Percentiles rank a stretch among this genome's conserved stretches.
phyloP scores from a whole-genome alignment of 2,888 invertebrate species.

The Meiosimyza platycephala region DNA sequence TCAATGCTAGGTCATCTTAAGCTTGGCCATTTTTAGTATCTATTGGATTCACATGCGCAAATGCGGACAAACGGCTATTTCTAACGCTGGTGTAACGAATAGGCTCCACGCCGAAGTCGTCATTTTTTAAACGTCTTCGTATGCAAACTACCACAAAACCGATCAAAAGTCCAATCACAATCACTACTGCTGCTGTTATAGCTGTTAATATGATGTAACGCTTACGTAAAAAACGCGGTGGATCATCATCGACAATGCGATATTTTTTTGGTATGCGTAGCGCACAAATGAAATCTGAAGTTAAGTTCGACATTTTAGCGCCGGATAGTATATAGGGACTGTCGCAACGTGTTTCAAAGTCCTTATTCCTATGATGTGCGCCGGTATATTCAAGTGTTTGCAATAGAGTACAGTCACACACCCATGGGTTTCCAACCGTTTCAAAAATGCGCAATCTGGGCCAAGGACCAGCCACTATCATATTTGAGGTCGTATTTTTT shows the following conservation, averaged over 20 bases:
- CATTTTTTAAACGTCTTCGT: conserved; percentile 61
- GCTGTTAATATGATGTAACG: conserved; percentile 63
- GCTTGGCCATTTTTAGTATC: conserved; percentile 48
- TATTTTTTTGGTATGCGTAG: conserved; percentile 59
- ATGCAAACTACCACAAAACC: conserved; percentile 62
- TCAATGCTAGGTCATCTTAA: conserved; percentile 31
- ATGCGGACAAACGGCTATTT: conserved; percentile 61
- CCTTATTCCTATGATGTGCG: conserved; percentile 43
- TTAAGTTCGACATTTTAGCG: conserved; percentile 56
- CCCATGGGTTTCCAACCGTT: conserved; percentile 74
- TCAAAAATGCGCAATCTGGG: conserved; percentile 70
- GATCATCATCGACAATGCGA: conserved; percentile 60
- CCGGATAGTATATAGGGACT: conserved; percentile 63
- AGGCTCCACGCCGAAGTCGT: conserved; percentile 61
- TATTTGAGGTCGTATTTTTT: conserved; percentile 36
- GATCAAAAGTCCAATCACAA: conserved; percentile 61
- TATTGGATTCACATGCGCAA: conserved; percentile 51
- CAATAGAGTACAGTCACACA: conserved; percentile 71
- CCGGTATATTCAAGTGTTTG: conserved; percentile 60
- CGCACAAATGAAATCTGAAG: conserved; percentile 55
- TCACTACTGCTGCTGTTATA: conserved; percentile 60
- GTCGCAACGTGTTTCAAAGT: conserved; percentile 57
- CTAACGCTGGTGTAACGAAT: conserved; percentile 64
- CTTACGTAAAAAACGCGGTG: conserved; percentile 63
- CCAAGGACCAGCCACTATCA: conserved; percentile 50